Evolutionary conservation across 2,113 vertebrate genomes (phyloP).

Genomic region (Sceloporus undulatus): DNA sequence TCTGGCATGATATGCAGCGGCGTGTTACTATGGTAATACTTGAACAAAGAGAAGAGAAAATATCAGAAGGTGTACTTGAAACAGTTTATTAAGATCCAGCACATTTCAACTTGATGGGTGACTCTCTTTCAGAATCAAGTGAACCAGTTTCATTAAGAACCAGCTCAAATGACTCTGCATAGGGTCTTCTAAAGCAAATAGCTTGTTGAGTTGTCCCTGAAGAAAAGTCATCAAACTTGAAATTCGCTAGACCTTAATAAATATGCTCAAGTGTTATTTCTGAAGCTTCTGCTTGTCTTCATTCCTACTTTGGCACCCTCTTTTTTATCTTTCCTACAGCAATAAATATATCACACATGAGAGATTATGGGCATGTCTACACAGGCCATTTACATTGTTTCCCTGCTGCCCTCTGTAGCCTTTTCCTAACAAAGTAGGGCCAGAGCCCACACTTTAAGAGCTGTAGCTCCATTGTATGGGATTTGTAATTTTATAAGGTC

Average conservation of each 20-base stretch:
- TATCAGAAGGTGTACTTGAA: slow-evolving; percentile 7
- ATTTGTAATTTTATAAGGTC: no score
- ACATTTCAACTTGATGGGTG: not conserved
- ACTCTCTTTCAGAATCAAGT: slow-evolving; percentile 4
- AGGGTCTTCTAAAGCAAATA: slow-evolving; percentile 5
- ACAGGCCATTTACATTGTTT: no score
- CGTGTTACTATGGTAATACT: slow-evolving; percentile 36
- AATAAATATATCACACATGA: not conserved
- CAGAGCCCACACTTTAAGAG: no score
- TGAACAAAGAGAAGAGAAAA: slow-evolving; percentile 15
- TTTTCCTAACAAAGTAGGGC: no score
- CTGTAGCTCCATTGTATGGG: no score
- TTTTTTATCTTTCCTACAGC: not conserved
- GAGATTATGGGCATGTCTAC: no score
- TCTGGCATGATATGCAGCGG: not conserved
- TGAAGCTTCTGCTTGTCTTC: not conserved
- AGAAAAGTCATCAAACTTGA: not conserved
- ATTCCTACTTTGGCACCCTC: not conserved
- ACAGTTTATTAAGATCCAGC: slow-evolving; percentile 20
- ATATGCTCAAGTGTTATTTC: not conserved
- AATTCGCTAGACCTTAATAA: not conserved
- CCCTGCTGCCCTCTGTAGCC: no score
- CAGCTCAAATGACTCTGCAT: not conserved
- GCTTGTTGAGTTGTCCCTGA: not conserved
- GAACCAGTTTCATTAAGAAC: slow-evolving; percentile 1